These are phyloP conservation scores for Coregonus ussuriensis DNA, from an alignment of 2,797 vertebrate species.

Conservation along the genomic window DNA sequence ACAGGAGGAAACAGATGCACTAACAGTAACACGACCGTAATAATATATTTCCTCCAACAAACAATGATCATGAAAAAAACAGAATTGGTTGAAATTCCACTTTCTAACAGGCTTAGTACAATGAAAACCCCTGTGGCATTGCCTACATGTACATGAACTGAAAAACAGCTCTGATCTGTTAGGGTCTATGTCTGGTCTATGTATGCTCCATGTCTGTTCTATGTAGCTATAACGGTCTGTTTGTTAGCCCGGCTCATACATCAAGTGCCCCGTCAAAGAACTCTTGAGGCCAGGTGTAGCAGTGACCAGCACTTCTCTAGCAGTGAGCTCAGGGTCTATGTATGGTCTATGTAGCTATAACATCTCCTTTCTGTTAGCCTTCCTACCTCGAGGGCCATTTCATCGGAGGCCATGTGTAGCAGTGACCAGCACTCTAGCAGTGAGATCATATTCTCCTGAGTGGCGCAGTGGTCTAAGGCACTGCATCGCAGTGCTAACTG, in stretches of 20 bases:
- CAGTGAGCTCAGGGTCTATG: slow-evolving; percentile 67
- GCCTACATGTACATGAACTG: no score
- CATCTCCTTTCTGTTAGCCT: not conserved
- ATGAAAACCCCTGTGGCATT: not conserved
- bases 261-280: slow-evolving; percentile 84
- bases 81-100: not conserved
- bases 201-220: not conserved
- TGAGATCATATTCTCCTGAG: slow-evolving; percentile 48
- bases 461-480: no score
- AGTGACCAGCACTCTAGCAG: slow-evolving; percentile 79
- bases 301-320: slow-evolving; percentile 79
- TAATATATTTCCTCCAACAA: not conserved
- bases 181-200: not conserved
- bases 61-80: slow-evolving; percentile 14
- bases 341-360: not conserved
- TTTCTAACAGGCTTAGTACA: not conserved
- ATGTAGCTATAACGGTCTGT: not conserved
- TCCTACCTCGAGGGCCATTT: slow-evolving; percentile 81
- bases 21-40: not conserved
- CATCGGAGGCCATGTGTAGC: slow-evolving; percentile 74
- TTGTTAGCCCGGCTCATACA: slow-evolving; percentile 55
- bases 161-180: not conserved
- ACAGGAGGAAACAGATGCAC: slow-evolving; percentile 28
- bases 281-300: slow-evolving; percentile 72
- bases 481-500: no score